Base-by-base conservation (phyloP, 2,797 vertebrate species). In the Pygocentrus nattereri region DNA sequence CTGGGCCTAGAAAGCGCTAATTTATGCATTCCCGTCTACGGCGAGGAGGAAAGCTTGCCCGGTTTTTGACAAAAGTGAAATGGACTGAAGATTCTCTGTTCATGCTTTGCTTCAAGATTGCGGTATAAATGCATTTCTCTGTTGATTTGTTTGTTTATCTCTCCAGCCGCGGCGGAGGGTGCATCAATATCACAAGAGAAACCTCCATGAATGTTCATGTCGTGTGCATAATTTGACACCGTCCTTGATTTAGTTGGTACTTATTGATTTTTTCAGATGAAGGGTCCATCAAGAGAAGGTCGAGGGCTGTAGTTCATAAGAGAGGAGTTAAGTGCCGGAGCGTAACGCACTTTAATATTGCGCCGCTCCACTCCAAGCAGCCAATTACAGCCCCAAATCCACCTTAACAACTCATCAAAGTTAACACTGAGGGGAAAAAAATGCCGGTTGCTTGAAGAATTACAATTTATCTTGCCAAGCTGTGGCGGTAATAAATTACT, bases 361-460 rank as follows among this genome's bases (percentile, higher is more conserved):
- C 38, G 27, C 74, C 71, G 47, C 18, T 19, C 38, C 41, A 54
- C 64, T 61, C 58, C 62, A 77, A 50, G 56, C 80, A 69, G 76
- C 76, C 80, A 82, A 80, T 84, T 86, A 86, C 79, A 31, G 74
- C 4, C 25, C 30, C 74, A 80, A 82, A 76, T 82, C 79, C 84
- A 83, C 61, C 83, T 83, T 85, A 85, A 87, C 75, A 79, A 73
- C 72, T 82, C 74, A 87, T 83, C 81, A 85, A 64, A 79, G 83
- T 76, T 79, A 82, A 38, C 77, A 44, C 31, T 47, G 11, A 78
- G 25, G 6, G 74, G 50, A n/a, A 41, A 78, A 67, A 84, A 77
- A 76, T 21, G 65, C 74, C 30, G 58, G 67, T 69, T 74, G 15
- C 83, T 76, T 52, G 54, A 79, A 81, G 83, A 83, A 81, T 67